Evolutionary conservation across 23 tunicate species (phyloP), one percentile per base, ranked within the genome.

Genomic region (Pegea sp.): DNA sequence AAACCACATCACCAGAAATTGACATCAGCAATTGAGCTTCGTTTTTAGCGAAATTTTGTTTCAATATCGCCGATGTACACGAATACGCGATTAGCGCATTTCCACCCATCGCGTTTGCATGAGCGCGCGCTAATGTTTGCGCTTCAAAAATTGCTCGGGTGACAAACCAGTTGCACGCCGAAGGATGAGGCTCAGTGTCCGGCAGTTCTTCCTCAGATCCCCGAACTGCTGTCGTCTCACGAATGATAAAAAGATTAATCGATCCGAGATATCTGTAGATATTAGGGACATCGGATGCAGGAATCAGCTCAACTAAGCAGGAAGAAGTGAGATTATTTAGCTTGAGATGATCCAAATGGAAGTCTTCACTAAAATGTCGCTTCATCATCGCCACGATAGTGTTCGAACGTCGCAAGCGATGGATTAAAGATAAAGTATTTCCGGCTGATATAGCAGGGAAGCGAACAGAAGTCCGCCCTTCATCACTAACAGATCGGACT

Each of bases 11-110:
- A 52, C 93, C 93, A 57, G 60, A 57, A n/a, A 80, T 79, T 58
- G 71, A 79, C n/a, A 80, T 24, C 16, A 80, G 63, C 26, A 74
- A 71, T 53, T 71, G 93, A 5, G 93, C 93, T 71, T 80, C 80
- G 55, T 80, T 80, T 66, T 80, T 80, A 3, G 93, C 59, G 28
- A 71, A 48, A 34, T 79, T 80, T 56, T 80, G 79, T 4, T 57
- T 53, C 65, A 80, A 34, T 5, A 75, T 59, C n/a, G 54, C 30
- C 16, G 66, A 56, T 19, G 66, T 57, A 48, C 61, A 52, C 27
- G 59, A 58, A 33, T 66, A 80, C 31, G 93, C 71, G 11, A 79
- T 80, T 7, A 80, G 44, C 1, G 79, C 74, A 29, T 80, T 80
- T 55, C 93, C 93, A 3, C 75, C 93, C 1, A 80, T 53, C 54